phyloP scores from a whole-genome alignment of 2,888 invertebrate species.

The Griposia aprilina region DNA sequence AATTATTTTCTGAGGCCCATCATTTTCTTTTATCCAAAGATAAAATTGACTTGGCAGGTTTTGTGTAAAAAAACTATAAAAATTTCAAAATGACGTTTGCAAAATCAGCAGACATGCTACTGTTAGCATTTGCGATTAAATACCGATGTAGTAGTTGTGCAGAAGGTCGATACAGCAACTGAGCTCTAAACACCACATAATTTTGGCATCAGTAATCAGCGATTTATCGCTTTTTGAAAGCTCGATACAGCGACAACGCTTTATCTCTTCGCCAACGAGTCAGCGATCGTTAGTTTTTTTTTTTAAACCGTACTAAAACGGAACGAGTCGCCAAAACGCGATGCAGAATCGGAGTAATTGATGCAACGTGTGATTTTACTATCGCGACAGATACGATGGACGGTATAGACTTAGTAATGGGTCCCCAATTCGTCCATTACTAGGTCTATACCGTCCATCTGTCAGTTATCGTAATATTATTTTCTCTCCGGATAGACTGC shows the following conservation, averaged over 20 bases:
- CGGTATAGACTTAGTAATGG: too few relatives aligned
- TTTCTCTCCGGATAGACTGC: constrained; percentile 9
- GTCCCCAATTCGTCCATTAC: too few relatives aligned
- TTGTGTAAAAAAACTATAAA: too few relatives aligned
- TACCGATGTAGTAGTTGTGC: not conserved
- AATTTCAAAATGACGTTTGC: too few relatives aligned
- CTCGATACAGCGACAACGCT: too few relatives aligned
- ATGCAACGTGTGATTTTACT: not conserved
- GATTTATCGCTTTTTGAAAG: too few relatives aligned
- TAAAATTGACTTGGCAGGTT: too few relatives aligned
- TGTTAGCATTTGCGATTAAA: not conserved
- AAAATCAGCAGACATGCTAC: not conserved
- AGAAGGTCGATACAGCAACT: not conserved
- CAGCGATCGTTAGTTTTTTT: too few relatives aligned
- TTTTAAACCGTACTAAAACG: too few relatives aligned
- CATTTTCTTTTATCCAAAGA: too few relatives aligned
- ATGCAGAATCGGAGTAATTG: not conserved
- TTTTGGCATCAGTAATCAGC: not conserved
- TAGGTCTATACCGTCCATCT: not conserved
- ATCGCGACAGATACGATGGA: not conserved
- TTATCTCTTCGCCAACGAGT: too few relatives aligned
- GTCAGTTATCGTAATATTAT: not conserved
- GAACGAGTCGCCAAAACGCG: not conserved
- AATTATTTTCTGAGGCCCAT: too few relatives aligned
- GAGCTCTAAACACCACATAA: not conserved